Evolutionary conservation across 2,113 vertebrate species (phyloP).

Genomic region (Micromys minutus): DNA sequence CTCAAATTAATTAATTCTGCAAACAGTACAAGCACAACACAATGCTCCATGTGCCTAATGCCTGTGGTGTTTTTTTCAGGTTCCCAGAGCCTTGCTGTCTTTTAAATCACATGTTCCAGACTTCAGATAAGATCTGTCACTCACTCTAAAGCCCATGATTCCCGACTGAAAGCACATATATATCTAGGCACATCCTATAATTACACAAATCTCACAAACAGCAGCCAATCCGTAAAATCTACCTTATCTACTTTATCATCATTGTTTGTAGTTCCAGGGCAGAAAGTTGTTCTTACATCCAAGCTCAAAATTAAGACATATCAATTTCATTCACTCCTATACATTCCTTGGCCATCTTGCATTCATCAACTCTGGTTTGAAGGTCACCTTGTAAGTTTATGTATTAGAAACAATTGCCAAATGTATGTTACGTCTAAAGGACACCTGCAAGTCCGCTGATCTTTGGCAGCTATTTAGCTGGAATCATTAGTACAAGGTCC

Average conservation of each 20-base stretch:
- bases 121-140: not conserved
- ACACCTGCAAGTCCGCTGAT: not conserved
- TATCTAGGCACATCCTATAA: not conserved
- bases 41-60: not conserved
- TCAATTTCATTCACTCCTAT: not conserved
- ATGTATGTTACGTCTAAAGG: not conserved
- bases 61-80: not conserved
- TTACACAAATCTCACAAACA: not conserved
- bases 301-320: not conserved
- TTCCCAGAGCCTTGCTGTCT: not conserved
- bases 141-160: not conserved
- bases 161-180: not conserved
- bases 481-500: not conserved
- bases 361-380: not conserved
- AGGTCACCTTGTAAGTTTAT: not conserved
- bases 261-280: not conserved
- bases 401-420: not conserved
- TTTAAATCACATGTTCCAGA: not conserved
- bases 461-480: not conserved
- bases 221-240: not conserved
- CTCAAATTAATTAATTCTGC: conserved; percentile 53
- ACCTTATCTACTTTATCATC: not conserved
- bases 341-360: not conserved
- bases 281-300: not conserved
- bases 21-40: not conserved